A percentile compares a stretch with the other conserved stretches of the same genome.
Evolutionary conservation across 2,113 vertebrate genomes (phyloP).

Genomic region (Ploceus nigricollis): DNA sequence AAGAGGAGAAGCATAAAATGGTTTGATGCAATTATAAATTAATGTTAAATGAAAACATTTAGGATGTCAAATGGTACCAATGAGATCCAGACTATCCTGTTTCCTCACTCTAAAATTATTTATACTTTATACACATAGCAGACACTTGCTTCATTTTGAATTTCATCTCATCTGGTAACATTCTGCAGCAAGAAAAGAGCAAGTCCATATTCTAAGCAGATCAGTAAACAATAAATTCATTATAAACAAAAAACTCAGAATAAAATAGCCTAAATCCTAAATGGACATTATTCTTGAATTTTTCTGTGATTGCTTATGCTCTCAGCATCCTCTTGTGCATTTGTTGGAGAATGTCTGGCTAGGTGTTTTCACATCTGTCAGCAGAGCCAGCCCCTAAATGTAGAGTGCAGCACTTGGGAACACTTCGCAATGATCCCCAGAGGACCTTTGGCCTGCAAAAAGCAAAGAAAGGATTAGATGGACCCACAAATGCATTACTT

Average conservation of each 20-base stretch:
- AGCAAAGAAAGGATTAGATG: constrained; percentile 39
- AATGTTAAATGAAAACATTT: not conserved
- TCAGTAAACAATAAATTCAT: not conserved
- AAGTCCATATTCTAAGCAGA: not conserved
- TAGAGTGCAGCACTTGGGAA: constrained; percentile 44
- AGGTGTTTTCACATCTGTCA: constrained; percentile 50
- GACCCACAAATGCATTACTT: constrained; percentile 36
- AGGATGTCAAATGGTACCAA: not conserved
- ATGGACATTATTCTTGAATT: not conserved
- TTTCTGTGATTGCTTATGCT: not conserved
- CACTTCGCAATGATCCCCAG: constrained; percentile 29
- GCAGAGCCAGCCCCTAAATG: constrained; percentile 52
- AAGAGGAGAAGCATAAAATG: not conserved
- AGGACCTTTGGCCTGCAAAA: constrained; percentile 51
- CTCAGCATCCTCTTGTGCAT: not conserved
- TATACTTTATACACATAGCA: not conserved
- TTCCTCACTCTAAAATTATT: not conserved
- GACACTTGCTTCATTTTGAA: not conserved
- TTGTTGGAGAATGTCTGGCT: constrained; percentile 32
- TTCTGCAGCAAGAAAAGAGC: not conserved
- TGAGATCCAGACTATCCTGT: not conserved
- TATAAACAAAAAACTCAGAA: not conserved
- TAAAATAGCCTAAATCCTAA: not conserved
- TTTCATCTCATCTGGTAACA: not conserved
- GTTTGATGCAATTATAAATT: not conserved